A percentile compares a stretch with the other conserved stretches of the same genome.
Conservation (phyloP, 2,797 vertebrate genomes). For the Urocyon cinereoargenteus region DNA sequence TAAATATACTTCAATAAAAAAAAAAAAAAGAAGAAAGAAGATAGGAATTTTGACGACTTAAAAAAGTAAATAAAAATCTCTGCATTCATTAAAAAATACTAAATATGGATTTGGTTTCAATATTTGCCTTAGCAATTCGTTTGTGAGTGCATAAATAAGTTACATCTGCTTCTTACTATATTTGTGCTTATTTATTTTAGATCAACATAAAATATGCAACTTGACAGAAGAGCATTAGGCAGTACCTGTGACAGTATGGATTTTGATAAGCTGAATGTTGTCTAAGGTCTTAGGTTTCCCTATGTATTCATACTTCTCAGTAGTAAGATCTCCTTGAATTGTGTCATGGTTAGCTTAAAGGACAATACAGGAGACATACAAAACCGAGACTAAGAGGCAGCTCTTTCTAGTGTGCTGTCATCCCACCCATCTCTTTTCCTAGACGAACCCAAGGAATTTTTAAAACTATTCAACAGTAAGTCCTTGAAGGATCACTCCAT, state of each 20-base stretch:
- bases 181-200: slow-evolving; percentile 11
- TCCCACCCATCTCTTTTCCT: neutral
- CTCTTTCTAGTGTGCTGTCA: neutral
- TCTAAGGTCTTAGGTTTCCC: neutral
- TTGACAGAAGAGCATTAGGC: neutral
- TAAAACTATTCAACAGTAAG: neutral
- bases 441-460: neutral
- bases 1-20: neutral
- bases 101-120: slow-evolving; percentile 8
- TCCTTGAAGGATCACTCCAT: neutral
- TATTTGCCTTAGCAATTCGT: slow-evolving; percentile 42
- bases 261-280: neutral
- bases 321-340: neutral
- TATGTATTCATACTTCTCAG: neutral
- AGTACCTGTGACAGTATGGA: neutral
- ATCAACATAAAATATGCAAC: neutral
- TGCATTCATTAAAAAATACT: neutral
- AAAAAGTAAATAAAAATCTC: too few relatives aligned
- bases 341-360: neutral
- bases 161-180: neutral
- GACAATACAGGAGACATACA: neutral
- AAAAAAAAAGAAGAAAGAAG: too few relatives aligned
- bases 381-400: neutral
- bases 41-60: too few relatives aligned
- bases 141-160: neutral